Base-by-base conservation (phyloP, 1,140 invertebrate genomes). In the Mylabris phalerata region DNA sequence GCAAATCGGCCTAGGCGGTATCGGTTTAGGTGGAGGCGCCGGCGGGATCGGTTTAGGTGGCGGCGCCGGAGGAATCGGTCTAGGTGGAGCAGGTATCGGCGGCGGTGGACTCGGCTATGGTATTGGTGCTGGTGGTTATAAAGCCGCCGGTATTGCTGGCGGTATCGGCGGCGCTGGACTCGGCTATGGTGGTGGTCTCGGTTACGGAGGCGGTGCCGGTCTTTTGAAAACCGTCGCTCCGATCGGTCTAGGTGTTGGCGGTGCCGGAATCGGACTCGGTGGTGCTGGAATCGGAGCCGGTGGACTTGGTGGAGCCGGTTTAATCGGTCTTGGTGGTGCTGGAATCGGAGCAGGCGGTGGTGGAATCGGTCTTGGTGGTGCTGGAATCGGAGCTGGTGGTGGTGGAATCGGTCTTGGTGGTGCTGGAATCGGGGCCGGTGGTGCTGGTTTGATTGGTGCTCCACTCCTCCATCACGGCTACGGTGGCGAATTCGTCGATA, bases 401-500 rank as follows among this genome's bases (percentile, higher is more conserved):
- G 44, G 61, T 19, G 50, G 65, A 38, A 61, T 13, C 51, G 66
- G 7, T 32, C 7, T 4, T 4, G 67, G 67, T 11, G 63, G 63
- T 4, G 63, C 68, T 42, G 73, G 74, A 13, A 59, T 75, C 19
- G 68, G 69, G 19, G 63, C 57, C 2, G 69, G 70, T 41, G 57
- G 69, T 7, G 52, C 7, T 6, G 11, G 13, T 41, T 40, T 40
- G 4, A 75, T 0, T 74, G 76, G 51, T 71, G 19, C 19, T 2
- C 73, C 60, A 71, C 71, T 40, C 0, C 26, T 50, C 6, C 48
- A 50, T 19, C 48, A 50, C 27, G 48, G 27, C 32, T 39, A 39
- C 48, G 61, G 70, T 1, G 59, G 56, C 9, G 43, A 51, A 48
- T 13, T 60, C 19, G 75, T 1, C 74, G 77, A 79, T 55, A 79